phyloP scores from a whole-genome alignment of 2,888 invertebrate species.

The Hyposoter didymator region DNA sequence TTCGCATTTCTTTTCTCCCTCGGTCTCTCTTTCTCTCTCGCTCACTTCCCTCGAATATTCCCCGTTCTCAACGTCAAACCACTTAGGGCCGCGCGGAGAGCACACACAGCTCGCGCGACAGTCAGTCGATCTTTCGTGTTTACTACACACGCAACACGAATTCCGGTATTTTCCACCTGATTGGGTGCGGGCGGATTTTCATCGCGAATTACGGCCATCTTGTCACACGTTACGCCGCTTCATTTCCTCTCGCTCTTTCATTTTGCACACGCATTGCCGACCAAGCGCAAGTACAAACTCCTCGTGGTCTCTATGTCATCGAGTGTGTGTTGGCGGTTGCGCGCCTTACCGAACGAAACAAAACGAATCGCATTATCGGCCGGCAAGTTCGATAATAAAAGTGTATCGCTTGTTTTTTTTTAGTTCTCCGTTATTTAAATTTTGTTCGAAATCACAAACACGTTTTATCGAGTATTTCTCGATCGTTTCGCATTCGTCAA shows the following conservation, averaged over 20 bases:
- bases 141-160: constrained; percentile 72
- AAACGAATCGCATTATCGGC: neutral
- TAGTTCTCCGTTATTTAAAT: neutral
- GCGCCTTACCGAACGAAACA: constrained; percentile 21
- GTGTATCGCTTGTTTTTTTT: neutral
- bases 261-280: neutral
- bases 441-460: neutral
- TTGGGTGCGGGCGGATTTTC: constrained; percentile 77
- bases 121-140: constrained; percentile 80
- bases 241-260: constrained; percentile 16
- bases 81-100: constrained; percentile 79
- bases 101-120: constrained; percentile 72
- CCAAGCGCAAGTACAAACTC: neutral
- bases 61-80: constrained; percentile 82
- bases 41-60: constrained; percentile 65
- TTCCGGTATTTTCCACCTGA: constrained; percentile 83
- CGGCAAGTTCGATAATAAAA: neutral
- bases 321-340: neutral
- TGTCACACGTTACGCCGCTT: constrained; percentile 66
- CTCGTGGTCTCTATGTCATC: constrained; percentile 13
- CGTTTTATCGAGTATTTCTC: neutral
- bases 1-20: constrained; percentile 33
- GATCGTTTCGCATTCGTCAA: constrained; percentile 8
- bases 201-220: constrained; percentile 77
- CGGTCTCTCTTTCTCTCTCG: constrained; percentile 47